These are phyloP conservation scores for Myripristis murdjan DNA, from an alignment of 2,797 vertebrate species.

Conservation along the genomic window DNA sequence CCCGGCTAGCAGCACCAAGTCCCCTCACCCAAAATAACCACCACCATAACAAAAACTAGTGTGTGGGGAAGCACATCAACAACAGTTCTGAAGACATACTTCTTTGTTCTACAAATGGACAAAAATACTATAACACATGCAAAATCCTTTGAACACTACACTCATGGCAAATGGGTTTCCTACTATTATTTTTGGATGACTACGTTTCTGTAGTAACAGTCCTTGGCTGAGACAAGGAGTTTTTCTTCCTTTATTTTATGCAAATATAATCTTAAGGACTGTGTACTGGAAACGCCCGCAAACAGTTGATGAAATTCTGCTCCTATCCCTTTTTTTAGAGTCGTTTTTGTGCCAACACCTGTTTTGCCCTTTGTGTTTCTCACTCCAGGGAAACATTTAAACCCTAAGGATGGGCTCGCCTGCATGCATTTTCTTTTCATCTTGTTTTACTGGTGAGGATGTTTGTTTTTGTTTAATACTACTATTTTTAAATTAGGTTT, in stretches of 20 bases:
- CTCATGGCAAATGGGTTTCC: conserved; percentile 54
- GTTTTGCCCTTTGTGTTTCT: conserved; percentile 23
- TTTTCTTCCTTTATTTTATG: conserved; percentile 50
- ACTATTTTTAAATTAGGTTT: neutral
- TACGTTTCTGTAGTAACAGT: conserved; percentile 36
- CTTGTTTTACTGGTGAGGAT: conserved; percentile 19
- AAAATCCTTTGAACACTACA: conserved; percentile 68
- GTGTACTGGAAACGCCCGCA: conserved; percentile 37
- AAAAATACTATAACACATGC: conserved; percentile 62
- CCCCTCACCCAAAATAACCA: conserved; percentile 67
- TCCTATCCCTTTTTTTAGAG: conserved; percentile 17
- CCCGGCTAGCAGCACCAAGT: conserved; percentile 70
- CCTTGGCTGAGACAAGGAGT: conserved; percentile 21
- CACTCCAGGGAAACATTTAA: conserved; percentile 20
- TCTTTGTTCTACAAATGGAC: conserved; percentile 63
- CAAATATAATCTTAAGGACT: conserved; percentile 52
- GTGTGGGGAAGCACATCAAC: conserved; percentile 76
- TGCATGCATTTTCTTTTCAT: conserved; percentile 8
- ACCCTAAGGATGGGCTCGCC: conserved; percentile 31
- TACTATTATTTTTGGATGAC: conserved; percentile 20
- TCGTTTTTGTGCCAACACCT: conserved; percentile 28
- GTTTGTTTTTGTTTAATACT: neutral
- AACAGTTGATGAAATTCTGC: conserved; percentile 24
- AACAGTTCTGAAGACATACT: conserved; percentile 59
- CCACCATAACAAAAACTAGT: conserved; percentile 68